Percentiles rank a stretch among this genome's conserved stretches.
Conservation (phyloP, 2,113 vertebrate genomes). For the Noctilio leporinus region DNA sequence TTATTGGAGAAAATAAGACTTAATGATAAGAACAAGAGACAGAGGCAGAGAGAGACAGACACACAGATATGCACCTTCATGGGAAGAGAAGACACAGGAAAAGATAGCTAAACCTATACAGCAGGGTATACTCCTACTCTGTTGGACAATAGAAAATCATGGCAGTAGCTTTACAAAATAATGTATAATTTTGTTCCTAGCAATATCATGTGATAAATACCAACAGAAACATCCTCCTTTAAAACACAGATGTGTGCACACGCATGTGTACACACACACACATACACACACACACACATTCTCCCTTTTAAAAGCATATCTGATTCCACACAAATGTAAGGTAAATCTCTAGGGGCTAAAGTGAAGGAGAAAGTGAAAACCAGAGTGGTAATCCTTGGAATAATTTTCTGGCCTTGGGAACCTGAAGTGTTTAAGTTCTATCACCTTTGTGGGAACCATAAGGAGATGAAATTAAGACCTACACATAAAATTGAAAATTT, state of each 20-base stretch:
- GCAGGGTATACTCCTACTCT: not conserved
- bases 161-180: not conserved
- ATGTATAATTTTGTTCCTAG: not conserved
- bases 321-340: not conserved
- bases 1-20: not conserved
- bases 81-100: not conserved
- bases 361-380: not conserved
- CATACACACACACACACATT: not conserved
- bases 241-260: not conserved
- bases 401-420: not conserved
- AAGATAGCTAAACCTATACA: not conserved
- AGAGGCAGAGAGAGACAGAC: not conserved
- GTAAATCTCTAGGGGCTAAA: not conserved
- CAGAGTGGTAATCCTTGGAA: not conserved
- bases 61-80: not conserved
- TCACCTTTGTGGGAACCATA: not conserved
- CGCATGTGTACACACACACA: not conserved
- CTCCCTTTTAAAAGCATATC: not conserved
- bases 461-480: not conserved
- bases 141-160: not conserved
- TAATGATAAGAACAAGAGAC: not conserved
- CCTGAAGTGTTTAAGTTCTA: not conserved
- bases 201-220: not conserved
- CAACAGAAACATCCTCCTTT: not conserved
- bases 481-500: not conserved